phyloP scores from a whole-genome alignment of 2,797 vertebrate species.

The Rousettus madagascariensis region DNA sequence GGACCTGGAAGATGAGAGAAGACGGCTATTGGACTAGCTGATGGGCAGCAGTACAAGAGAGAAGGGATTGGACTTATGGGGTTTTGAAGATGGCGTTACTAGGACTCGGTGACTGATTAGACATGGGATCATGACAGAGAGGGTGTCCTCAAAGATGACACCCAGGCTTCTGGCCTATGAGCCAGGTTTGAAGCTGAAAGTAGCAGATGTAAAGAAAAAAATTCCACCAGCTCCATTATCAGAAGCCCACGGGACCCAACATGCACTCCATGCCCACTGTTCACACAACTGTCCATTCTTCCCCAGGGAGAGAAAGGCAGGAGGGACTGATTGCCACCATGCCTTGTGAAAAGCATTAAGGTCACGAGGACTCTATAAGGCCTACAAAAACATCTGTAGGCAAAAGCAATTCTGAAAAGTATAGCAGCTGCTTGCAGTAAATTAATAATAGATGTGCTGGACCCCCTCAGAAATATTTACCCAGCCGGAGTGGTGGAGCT shows the following conservation, averaged over 20 bases:
- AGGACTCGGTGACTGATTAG: not conserved
- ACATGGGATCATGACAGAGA: not conserved
- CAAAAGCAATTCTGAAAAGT: constrained; percentile 22
- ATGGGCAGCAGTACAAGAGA: rapidly evolving
- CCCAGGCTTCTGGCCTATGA: not conserved
- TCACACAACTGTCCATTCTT: not conserved
- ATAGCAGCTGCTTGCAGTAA: not conserved
- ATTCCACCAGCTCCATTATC: not conserved
- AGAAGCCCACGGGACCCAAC: not conserved
- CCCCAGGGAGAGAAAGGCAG: not conserved
- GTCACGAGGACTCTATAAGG: not conserved
- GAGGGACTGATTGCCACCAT: not conserved
- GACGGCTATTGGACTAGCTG: rapidly evolving
- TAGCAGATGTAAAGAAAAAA: not conserved
- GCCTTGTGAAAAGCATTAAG: not conserved
- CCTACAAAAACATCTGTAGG: not conserved
- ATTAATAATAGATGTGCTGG: constrained; percentile 61
- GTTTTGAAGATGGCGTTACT: not conserved
- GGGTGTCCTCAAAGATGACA: not conserved
- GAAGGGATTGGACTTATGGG: not conserved
- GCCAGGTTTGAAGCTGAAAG: not conserved
- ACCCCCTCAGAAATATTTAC: not conserved
- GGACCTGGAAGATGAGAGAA: not conserved
- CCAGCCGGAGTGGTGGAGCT: not conserved
- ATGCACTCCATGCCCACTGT: rapidly evolving